Base-by-base conservation (phyloP, 2,888 invertebrate species). In the Pomacea canaliculata region DNA sequence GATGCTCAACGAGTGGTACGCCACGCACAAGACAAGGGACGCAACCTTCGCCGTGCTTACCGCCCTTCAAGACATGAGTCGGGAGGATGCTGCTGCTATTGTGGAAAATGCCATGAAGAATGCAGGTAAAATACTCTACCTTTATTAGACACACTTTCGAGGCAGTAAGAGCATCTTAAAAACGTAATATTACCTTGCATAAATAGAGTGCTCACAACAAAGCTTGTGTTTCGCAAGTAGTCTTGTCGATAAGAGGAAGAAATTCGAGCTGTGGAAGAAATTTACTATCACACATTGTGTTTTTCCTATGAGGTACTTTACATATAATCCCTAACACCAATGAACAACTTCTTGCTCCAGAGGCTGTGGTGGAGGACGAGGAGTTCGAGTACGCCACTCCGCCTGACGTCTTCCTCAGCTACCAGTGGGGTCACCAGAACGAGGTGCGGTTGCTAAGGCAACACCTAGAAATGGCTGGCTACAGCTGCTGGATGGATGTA, bases 401-500 rank as follows among this genome's bases (percentile, higher is more conserved):
- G 37, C 85, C 82, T 27, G 79, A 74, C 49, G 74, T 87, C 2
- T 88, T 87, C 80, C 71, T 86, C 67, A 89, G 89, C 81, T 89
- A 90, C 81, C 89, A 90, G 80, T 90, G 90, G 90, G 86, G 85
- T 18, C 82, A 86, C 70, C 90, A 90, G 79, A 78, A 84, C 23
- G 87, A 89, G 82, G 89, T 88, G 37, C 87, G 87, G 77, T 78
- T 87, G 12, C 79, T 90, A 48, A 81, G 84, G 66, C 83, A 86
- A n/a, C 89, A 90, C 77, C 83, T 89, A 67, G 84, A 85, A 74
- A 85, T 85, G 87, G 89, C 89, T 8, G 89, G 89, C 16, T 89
- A 85, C 77, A 82, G 83, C 59, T 88, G 88, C 77, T 90, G 90
- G 90, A 85, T 90, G 86, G 90, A 90, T 79, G 85, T 89, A 67